phyloP scores from a whole-genome alignment of 2,888 invertebrate genomes.

The Archaeoteleia sp. region DNA sequence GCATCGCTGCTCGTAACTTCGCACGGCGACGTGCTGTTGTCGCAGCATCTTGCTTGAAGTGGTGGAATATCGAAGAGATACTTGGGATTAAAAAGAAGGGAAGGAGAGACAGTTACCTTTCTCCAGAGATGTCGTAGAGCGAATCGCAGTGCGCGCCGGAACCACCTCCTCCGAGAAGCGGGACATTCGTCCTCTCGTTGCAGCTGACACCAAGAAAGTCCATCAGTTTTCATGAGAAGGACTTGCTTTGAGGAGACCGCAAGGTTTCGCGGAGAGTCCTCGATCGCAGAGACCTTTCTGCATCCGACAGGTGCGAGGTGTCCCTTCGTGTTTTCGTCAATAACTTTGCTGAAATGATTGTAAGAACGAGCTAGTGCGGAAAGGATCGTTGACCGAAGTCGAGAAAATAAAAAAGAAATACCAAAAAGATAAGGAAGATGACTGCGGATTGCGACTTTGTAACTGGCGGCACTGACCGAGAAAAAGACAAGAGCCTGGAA shows the following conservation, averaged over 20 bases:
- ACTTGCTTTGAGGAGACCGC: conserved; percentile 9
- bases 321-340: too few relatives aligned
- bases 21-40: too few relatives aligned
- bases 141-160: conserved; percentile 35
- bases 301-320: too few relatives aligned
- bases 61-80: too few relatives aligned
- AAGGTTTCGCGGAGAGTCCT: conserved; percentile 11
- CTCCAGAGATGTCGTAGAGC: conserved; percentile 50
- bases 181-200: conserved; percentile 36
- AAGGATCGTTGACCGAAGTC: too few relatives aligned
- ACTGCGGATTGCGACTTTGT: conserved; percentile 2
- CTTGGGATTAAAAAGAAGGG: conserved; percentile 34
- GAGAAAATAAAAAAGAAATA: too few relatives aligned
- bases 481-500: conserved; percentile 3
- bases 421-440: neutral
- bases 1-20: too few relatives aligned
- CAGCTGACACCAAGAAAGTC: conserved; percentile 34
- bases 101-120: conserved; percentile 53
- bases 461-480: neutral
- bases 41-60: too few relatives aligned
- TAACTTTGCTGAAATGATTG: too few relatives aligned
- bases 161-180: conserved; percentile 32
- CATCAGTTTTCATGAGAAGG: conserved; percentile 32
- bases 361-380: neutral
- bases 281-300: too few relatives aligned